These are phyloP conservation scores for Sinosuthora webbiana DNA, from an alignment of 2,113 vertebrate species.

Conservation along the genomic window DNA sequence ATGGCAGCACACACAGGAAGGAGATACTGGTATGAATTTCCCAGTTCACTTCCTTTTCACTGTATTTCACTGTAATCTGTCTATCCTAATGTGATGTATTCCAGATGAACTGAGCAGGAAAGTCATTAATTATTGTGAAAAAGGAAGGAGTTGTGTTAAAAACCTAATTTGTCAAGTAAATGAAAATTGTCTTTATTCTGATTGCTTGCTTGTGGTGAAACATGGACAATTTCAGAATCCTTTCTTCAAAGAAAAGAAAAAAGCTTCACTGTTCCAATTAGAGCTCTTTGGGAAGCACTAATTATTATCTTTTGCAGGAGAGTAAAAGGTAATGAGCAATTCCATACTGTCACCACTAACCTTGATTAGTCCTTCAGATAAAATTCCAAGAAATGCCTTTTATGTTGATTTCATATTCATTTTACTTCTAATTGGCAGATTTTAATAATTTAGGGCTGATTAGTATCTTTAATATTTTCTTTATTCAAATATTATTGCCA, in stretches of 20 bases:
- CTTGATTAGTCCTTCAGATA: constrained; percentile 19
- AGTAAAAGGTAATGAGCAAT: neutral
- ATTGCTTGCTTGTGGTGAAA: constrained; percentile 3
- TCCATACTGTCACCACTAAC: neutral
- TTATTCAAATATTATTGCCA: neutral
- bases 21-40: neutral
- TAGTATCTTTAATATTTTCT: neutral
- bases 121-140: neutral
- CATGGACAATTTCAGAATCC: neutral
- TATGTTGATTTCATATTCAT: neutral
- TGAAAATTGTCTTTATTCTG: constrained; percentile 49
- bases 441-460: constrained; percentile 2
- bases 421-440: neutral
- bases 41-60: neutral
- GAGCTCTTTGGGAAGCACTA: neutral
- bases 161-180: constrained; percentile 38
- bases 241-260: neutral
- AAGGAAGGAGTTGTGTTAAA: neutral
- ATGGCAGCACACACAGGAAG: neutral
- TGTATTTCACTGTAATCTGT: neutral
- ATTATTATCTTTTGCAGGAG: neutral
- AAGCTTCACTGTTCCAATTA: neutral
- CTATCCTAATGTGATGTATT: neutral
- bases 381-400: neutral
- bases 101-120: neutral